Percentiles rank a stretch among this genome's conserved stretches.
phyloP scores from a whole-genome alignment of 2,113 vertebrate species.

The Nyctibius bracteatus region DNA sequence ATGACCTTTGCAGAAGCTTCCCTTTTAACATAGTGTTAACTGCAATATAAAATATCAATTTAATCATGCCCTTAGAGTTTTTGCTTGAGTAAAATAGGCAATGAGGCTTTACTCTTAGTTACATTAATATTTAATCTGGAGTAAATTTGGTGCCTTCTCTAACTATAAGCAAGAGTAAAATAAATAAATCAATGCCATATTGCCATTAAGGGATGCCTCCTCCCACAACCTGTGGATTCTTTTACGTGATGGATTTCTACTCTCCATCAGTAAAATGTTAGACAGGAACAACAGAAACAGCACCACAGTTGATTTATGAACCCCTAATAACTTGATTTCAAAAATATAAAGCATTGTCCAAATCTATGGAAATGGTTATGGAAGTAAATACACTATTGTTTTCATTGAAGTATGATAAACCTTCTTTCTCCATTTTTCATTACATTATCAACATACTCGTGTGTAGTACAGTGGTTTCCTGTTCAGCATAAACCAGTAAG shows the following conservation, averaged over 20 bases:
- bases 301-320: background rate
- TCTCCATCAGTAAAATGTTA: background rate
- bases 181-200: background rate
- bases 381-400: conserved; percentile 24
- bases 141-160: background rate
- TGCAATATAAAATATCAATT: background rate
- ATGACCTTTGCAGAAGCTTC: background rate
- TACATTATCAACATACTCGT: background rate
- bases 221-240: background rate
- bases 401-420: conserved; percentile 5
- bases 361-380: background rate
- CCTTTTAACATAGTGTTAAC: background rate
- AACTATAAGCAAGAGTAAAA: background rate
- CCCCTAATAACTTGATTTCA: conserved; percentile 18
- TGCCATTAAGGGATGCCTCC: background rate
- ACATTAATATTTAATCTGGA: background rate
- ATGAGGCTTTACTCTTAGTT: background rate
- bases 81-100: background rate
- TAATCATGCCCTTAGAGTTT: background rate
- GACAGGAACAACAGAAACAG: background rate
- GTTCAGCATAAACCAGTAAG: conserved; percentile 36
- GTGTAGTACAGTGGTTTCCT: background rate
- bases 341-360: background rate
- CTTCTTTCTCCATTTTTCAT: background rate
- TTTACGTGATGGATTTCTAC: background rate